Evolutionary conservation across 2,113 vertebrate genomes (phyloP).

Genomic region (Dinomys branickii): DNA sequence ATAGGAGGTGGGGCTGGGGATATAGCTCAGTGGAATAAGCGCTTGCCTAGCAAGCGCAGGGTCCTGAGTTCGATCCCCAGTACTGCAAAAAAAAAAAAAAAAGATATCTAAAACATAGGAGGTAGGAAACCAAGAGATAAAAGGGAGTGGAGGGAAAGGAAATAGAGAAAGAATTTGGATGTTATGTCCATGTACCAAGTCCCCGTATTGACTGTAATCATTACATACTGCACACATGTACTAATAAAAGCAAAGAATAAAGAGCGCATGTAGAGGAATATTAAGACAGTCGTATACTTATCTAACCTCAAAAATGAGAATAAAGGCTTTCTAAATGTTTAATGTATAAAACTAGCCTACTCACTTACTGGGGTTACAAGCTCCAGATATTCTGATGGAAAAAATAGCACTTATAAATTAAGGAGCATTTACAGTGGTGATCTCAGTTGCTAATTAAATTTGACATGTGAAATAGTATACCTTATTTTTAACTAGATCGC

Average conservation of each 20-base stretch:
- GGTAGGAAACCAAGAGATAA: neutral
- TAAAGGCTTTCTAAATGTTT: neutral
- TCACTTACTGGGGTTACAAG: neutral
- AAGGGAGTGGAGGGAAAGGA: neutral
- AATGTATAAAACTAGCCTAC: neutral
- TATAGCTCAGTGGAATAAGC: too few species aligned
- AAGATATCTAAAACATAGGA: too few species aligned
- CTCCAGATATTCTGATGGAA: neutral
- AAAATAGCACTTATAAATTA: neutral
- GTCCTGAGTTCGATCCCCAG: too few species aligned
- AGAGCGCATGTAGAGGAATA: neutral
- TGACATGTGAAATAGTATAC: neutral
- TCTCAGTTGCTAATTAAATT: neutral
- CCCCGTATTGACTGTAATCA: neutral
- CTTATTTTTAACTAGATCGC: neutral
- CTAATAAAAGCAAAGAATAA: neutral
- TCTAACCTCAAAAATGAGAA: neutral
- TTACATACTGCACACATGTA: neutral
- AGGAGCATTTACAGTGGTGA: neutral
- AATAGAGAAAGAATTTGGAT: neutral
- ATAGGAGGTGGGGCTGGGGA: neutral
- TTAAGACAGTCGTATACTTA: neutral
- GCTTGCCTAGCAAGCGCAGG: too few species aligned
- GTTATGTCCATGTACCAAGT: neutral
- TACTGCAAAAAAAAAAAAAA: too few species aligned